phyloP scores from a whole-genome alignment of 2,888 invertebrate species.

The Diaperis boleti region DNA sequence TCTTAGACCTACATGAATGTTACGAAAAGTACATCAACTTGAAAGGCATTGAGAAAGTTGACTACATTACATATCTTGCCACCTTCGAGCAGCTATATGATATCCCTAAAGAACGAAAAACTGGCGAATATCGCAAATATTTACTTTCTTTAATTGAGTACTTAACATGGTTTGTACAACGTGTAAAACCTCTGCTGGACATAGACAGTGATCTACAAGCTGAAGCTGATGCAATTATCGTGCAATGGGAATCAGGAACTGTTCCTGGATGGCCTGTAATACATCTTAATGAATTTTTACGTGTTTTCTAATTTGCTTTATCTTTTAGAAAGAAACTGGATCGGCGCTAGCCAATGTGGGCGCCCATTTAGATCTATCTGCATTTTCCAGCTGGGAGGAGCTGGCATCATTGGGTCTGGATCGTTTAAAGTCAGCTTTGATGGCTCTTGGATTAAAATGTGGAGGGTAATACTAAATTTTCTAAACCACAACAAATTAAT shows the following conservation, averaged over 20 bases:
- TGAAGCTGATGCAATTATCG: slow-evolving; percentile 83
- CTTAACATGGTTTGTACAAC: slow-evolving; percentile 82
- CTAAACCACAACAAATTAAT: slow-evolving; percentile 1
- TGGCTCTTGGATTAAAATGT: slow-evolving; percentile 97
- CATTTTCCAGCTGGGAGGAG: slow-evolving; percentile 97
- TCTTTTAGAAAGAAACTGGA: slow-evolving; percentile 87
- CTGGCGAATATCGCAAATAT: slow-evolving; percentile 89
- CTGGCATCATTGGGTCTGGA: slow-evolving; percentile 96
- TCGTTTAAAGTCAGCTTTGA: slow-evolving; percentile 95
- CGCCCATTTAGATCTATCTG: slow-evolving; percentile 97
- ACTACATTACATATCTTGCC: slow-evolving; percentile 95
- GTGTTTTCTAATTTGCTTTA: slow-evolving; percentile 9
- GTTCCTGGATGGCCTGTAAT: slow-evolving; percentile 75
- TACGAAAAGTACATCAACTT: slow-evolving; percentile 97
- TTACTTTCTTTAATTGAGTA: slow-evolving; percentile 87
- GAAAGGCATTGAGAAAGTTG: slow-evolving; percentile 96
- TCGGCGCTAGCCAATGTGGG: slow-evolving; percentile 94
- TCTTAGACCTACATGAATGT: slow-evolving; percentile 96
- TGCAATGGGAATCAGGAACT: slow-evolving; percentile 88
- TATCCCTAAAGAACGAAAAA: slow-evolving; percentile 91
- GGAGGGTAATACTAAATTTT: slow-evolving; percentile 77
- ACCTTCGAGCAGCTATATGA: slow-evolving; percentile 97
- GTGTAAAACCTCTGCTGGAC: slow-evolving; percentile 90
- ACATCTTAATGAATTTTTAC: not conserved
- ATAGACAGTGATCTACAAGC: slow-evolving; percentile 82